Evolutionary conservation across 1,140 invertebrate genomes (phyloP).

Genomic region (Archegozetes longisetosus): DNA sequence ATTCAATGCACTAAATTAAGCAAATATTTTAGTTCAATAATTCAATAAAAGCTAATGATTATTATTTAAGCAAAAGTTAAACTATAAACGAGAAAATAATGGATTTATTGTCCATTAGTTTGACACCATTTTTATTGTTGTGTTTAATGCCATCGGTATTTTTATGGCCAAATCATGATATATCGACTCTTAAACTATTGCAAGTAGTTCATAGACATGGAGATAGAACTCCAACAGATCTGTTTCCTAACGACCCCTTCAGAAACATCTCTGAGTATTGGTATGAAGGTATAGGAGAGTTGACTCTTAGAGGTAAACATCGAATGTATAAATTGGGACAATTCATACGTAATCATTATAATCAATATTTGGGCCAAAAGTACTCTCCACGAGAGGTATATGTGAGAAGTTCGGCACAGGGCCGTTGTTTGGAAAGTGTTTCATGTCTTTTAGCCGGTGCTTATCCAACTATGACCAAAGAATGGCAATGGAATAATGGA

Average conservation of each 20-base stretch:
- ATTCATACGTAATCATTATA: constrained; percentile 10
- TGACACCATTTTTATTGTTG: too few species aligned
- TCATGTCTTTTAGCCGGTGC: constrained; percentile 7
- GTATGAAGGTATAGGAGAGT: constrained; percentile 54
- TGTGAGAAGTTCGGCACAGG: constrained; percentile 2
- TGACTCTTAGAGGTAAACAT: constrained; percentile 45
- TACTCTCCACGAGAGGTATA: constrained; percentile 13
- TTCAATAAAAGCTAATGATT: too few species aligned
- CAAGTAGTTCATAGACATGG: constrained; percentile 31
- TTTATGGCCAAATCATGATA: background rate
- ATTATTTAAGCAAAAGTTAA: too few species aligned
- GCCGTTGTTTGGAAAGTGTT: constrained; percentile 9
- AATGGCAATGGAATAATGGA: constrained; percentile 3
- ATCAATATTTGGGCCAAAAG: background rate
- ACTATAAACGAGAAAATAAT: too few species aligned
- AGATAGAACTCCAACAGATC: constrained; percentile 47
- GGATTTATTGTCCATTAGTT: too few species aligned
- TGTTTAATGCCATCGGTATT: too few species aligned
- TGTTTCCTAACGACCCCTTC: constrained; percentile 50
- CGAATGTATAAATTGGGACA: constrained; percentile 16
- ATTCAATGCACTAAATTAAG: too few species aligned
- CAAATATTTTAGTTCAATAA: too few species aligned
- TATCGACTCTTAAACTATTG: background rate
- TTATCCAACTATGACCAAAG: constrained; percentile 1
- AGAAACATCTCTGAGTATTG: constrained; percentile 37